Conservation (phyloP, 1,140 invertebrate species). For the Diorhabda sublineata region DNA sequence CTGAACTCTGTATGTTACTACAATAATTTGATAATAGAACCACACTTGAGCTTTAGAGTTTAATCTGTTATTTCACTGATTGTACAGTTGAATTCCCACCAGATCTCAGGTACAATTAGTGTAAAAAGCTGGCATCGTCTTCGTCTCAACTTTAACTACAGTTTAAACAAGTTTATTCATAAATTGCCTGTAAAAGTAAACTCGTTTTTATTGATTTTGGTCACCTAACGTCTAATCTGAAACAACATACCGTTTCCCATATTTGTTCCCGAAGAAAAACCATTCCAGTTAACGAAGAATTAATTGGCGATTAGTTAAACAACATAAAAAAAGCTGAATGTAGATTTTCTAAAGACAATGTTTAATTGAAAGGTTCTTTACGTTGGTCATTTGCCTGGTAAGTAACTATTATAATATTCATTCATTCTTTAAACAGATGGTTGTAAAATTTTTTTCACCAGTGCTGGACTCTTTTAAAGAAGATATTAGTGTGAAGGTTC, state of each 20-base stretch:
- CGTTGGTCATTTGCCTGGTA: constrained; percentile 22
- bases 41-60: too few relatives aligned
- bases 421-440: constrained; percentile 18
- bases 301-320: neutral
- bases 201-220: constrained; percentile 1
- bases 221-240: constrained; percentile 2
- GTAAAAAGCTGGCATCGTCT: too few relatives aligned
- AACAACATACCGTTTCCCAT: constrained; percentile 2
- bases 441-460: constrained; percentile 3
- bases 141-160: neutral
- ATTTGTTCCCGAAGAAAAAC: neutral
- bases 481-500: too few relatives aligned
- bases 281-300: neutral
- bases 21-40: too few relatives aligned
- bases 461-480: neutral
- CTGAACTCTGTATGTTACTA: too few relatives aligned
- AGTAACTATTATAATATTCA: constrained; percentile 20
- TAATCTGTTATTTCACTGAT: too few relatives aligned
- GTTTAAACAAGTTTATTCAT: constrained; percentile 1
- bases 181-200: neutral
- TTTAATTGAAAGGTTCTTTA: constrained; percentile 30
- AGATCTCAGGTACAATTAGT: too few relatives aligned
- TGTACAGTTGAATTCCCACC: too few relatives aligned
- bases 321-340: neutral
- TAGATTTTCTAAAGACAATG: constrained; percentile 12